phyloP scores from a whole-genome alignment of 2,888 invertebrate genomes.

The Cantharis lateralis region DNA sequence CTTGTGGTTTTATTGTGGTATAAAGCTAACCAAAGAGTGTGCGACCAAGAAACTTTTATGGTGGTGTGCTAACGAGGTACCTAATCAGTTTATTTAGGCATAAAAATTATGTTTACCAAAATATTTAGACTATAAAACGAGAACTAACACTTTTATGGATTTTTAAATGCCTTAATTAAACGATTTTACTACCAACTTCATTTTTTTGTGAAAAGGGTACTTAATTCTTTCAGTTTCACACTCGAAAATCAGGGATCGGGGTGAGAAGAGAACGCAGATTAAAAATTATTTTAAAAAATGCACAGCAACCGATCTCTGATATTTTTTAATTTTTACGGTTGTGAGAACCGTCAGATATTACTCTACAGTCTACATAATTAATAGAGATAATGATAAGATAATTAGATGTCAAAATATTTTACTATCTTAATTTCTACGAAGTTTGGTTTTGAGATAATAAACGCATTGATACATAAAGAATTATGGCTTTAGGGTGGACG shows the following conservation, averaged over 20 bases:
- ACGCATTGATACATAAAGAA: neutral
- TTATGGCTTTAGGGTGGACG: neutral
- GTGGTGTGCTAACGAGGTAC: constrained; percentile 15
- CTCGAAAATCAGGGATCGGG: neutral
- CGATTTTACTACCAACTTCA: neutral
- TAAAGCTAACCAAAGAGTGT: constrained; percentile 6
- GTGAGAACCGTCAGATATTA: neutral
- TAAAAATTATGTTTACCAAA: neutral
- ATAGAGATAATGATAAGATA: neutral
- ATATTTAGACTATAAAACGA: neutral
- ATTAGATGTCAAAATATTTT: neutral
- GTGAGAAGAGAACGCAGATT: neutral
- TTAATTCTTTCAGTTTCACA: neutral
- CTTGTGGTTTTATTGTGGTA: constrained; percentile 25
- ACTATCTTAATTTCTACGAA: neutral
- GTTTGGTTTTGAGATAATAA: neutral
- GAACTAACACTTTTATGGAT: neutral
- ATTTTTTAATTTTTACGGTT: too few species aligned
- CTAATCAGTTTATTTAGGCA: constrained; percentile 12
- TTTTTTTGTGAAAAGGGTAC: neutral
- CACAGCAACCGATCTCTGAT: too few species aligned
- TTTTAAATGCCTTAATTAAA: neutral
- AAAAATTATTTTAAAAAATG: neutral
- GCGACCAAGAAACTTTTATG: constrained; percentile 8
- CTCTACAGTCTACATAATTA: neutral